These are phyloP conservation scores for Dendrocincla tyrannina DNA, from an alignment of 2,797 vertebrate genomes.

Conservation along the genomic window DNA sequence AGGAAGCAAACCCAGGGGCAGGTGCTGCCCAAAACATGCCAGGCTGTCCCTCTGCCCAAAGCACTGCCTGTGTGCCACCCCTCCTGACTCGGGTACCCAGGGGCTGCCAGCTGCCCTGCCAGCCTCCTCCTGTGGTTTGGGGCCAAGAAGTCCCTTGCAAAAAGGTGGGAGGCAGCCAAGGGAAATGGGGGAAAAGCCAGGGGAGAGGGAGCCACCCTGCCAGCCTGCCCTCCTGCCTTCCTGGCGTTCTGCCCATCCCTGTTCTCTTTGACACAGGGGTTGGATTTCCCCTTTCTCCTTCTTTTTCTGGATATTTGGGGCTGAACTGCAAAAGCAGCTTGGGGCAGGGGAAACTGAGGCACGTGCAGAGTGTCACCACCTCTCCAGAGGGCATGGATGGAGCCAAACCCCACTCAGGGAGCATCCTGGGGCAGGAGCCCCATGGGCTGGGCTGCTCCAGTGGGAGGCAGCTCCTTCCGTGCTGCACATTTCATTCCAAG, in stretches of 20 bases:
- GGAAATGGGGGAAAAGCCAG: not conserved
- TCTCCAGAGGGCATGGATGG: not conserved
- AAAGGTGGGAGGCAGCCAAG: not conserved
- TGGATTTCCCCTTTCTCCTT: accelerated
- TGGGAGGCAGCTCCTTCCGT: not conserved
- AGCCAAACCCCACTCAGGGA: not conserved
- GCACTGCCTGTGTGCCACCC: not conserved
- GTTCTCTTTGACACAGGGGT: not conserved
- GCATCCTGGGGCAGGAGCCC: not conserved
- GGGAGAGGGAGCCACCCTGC: not conserved
- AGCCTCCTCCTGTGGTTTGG: not conserved
- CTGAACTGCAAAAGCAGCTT: not conserved
- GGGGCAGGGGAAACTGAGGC: not conserved
- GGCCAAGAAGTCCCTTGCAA: not conserved
- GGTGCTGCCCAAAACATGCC: not conserved
- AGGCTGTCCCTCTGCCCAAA: not conserved
- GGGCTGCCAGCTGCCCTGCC: not conserved
- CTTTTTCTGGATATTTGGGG: not conserved
- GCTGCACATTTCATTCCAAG: not conserved
- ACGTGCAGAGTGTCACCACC: accelerated
- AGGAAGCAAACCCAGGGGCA: not conserved
- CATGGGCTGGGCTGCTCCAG: not conserved
- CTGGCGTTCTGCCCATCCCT: not conserved
- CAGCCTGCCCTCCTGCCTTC: not conserved
- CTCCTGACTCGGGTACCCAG: not conserved